These are phyloP conservation scores for Ptilonorhynchus violaceus DNA, from an alignment of 2,113 vertebrate species.

Conservation along the genomic window DNA sequence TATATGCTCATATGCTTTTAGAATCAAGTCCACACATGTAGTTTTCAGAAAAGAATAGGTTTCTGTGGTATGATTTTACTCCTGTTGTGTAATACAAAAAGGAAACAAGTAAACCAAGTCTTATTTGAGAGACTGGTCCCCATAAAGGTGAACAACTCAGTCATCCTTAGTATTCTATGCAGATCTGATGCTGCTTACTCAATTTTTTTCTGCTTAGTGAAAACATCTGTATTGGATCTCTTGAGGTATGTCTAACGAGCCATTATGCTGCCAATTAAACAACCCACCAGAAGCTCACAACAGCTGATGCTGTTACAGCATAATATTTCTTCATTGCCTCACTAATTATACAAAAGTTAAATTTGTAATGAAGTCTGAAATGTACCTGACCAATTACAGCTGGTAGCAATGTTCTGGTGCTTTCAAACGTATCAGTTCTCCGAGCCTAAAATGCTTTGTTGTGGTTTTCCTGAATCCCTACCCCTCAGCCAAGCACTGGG, in stretches of 20 bases:
- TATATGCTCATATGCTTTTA: background rate
- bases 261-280: constrained; percentile 72
- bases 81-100: background rate
- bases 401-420: background rate
- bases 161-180: constrained; percentile 25
- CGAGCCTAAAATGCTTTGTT: background rate
- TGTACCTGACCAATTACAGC: background rate
- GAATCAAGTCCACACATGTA: background rate
- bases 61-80: background rate
- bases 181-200: constrained; percentile 45
- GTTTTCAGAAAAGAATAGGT: background rate
- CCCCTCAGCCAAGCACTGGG: background rate
- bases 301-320: constrained; percentile 26
- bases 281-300: constrained; percentile 48
- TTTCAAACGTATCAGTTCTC: background rate
- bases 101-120: background rate
- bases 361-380: constrained; percentile 62
- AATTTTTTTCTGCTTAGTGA: constrained; percentile 38
- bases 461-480: background rate
- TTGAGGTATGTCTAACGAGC: constrained; percentile 65
- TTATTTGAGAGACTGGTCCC: background rate
- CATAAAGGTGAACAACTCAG: background rate
- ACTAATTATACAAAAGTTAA: constrained; percentile 68
- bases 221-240: constrained; percentile 51
- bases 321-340: constrained; percentile 53